Evolutionary conservation across 2,797 vertebrate genomes (phyloP).

Genomic region (Tapera naevia): DNA sequence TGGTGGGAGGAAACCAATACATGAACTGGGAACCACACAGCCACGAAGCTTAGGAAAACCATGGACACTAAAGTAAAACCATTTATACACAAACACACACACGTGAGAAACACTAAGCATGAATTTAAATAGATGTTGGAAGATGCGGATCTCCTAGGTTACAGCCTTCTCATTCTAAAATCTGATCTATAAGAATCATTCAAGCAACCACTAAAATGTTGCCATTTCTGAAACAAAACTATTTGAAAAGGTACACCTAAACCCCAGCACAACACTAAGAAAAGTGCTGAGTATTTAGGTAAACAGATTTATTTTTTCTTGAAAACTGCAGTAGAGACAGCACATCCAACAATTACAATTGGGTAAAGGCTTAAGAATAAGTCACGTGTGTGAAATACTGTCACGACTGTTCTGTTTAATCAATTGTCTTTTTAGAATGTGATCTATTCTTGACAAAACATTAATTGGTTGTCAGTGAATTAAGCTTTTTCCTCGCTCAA

Average conservation of each 20-base stretch:
- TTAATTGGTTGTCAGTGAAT: background rate
- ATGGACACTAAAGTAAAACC: background rate
- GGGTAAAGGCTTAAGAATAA: background rate
- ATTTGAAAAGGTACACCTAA: background rate
- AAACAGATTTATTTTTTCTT: background rate
- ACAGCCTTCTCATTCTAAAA: background rate
- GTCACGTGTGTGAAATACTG: background rate
- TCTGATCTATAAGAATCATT: background rate
- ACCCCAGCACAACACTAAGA: background rate
- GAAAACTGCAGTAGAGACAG: background rate
- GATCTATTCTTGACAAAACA: background rate
- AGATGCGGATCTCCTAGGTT: background rate
- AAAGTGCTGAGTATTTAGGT: background rate
- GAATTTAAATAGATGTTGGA: background rate
- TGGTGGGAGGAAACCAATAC: no score
- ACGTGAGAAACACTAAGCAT: background rate
- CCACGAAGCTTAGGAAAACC: background rate
- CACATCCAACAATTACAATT: background rate
- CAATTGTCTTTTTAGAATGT: background rate
- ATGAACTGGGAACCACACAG: background rate
- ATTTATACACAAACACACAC: background rate
- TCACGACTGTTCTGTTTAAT: background rate
- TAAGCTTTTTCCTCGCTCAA: background rate
- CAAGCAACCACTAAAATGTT: background rate
- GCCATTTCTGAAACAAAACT: background rate